Evolutionary conservation across 2,113 vertebrate genomes (phyloP), one percentile per base, ranked within the genome.

Genomic region (Ondatra zibethicus): DNA sequence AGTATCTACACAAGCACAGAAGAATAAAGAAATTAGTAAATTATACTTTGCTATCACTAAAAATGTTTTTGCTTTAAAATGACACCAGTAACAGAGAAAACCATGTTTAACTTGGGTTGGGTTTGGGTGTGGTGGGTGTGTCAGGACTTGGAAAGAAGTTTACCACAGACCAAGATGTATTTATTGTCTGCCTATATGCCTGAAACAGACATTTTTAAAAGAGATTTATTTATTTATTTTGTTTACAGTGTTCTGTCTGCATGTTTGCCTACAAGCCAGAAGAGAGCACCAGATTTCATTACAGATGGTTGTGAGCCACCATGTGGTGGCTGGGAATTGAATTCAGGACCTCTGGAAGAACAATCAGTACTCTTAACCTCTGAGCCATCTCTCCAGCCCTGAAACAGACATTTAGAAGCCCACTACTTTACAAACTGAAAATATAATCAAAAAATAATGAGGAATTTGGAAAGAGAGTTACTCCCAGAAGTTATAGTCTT

Each of bases 21-120:
- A 92, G 0, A 58, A 73, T 73, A 88, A 36, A 50, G 23, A 68
- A 36, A 68, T 10, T 50, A 52, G 42, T 17, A 39, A 96, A 85
- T 45, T 93, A 68, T 25, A 70, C 11, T 72, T 88, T n/a, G 78
- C 23, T 12, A 86, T 84, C 91, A 93, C 93, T n/a, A 36, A 85
- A 85, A 50, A 1, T 0, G 9, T 77, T 78, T 66, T 19, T 82
- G 33, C 10, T 61, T 92, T 4, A 47, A 94, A 93, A 29, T 89
- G 36, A 89, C 6, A 84, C 11, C 5, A 85, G 23, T 55, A 86
- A 33, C 80, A 86, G 11, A 95, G 25, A n/a, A n/a, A 58, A 55
- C 7, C 5, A 27, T 33, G 10, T 55, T 25, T 55, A 23, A n/a
- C 76, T 31, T 36, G 36, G 2, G 19, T 58, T 82, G 21, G 2